Evolutionary conservation across 2,888 invertebrate species (phyloP).

Genomic region (Acleris holmiana): DNA sequence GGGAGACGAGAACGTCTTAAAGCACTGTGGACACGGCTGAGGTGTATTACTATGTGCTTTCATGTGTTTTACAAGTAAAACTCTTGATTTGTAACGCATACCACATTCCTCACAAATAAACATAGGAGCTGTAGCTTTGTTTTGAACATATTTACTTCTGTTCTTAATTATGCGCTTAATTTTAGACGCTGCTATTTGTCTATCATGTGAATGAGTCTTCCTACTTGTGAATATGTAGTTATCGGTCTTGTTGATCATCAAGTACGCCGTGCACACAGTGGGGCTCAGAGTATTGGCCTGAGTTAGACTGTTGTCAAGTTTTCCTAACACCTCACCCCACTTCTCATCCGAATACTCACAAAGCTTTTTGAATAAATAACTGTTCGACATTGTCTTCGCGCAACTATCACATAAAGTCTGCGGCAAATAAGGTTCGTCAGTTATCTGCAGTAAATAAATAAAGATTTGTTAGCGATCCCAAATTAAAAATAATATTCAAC

Average conservation of each 20-base stretch:
- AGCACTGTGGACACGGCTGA: constrained; percentile 59
- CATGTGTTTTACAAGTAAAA: constrained; percentile 55
- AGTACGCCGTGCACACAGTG: constrained; percentile 53
- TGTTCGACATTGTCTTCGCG: constrained; percentile 55
- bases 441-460: constrained; percentile 53
- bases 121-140: constrained; percentile 43
- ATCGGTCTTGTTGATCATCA: constrained; percentile 55
- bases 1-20: constrained; percentile 56
- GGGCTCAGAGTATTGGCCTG: constrained; percentile 47
- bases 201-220: constrained; percentile 48
- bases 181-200: constrained; percentile 55
- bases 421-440: constrained; percentile 56
- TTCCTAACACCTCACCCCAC: constrained; percentile 55
- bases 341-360: constrained; percentile 54
- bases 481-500: no score
- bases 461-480: neutral
- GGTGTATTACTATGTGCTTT: constrained; percentile 52
- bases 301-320: constrained; percentile 50
- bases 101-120: constrained; percentile 64
- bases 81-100: constrained; percentile 50
- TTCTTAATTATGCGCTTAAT: constrained; percentile 56
- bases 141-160: constrained; percentile 49
- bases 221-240: constrained; percentile 59
- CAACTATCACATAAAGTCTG: constrained; percentile 62
- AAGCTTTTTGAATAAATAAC: constrained; percentile 63